Evolutionary conservation across 2,888 invertebrate genomes (phyloP).

Genomic region (Clepsis dumicolana): DNA sequence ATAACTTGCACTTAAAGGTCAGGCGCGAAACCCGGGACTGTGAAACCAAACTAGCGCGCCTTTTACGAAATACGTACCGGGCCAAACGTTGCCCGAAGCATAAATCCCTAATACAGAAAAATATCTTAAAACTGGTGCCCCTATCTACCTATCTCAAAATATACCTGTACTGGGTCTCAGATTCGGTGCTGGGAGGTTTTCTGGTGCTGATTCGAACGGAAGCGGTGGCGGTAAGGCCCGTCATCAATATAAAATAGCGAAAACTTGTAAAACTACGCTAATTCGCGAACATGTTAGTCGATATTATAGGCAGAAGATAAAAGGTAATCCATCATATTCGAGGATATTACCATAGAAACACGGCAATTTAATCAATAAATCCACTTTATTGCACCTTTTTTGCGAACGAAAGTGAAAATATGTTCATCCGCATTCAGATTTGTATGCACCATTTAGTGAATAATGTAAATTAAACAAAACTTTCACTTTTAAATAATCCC

Average conservation of each 20-base stretch:
- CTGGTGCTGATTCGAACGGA: slow-evolving; percentile 77
- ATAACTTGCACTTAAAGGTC: slow-evolving; percentile 80
- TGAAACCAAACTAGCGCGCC: slow-evolving; percentile 58
- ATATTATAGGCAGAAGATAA: slow-evolving; percentile 49
- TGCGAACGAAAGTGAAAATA: slow-evolving; percentile 61
- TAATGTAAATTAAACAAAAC: slow-evolving; percentile 51
- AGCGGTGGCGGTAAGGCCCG: slow-evolving; percentile 81
- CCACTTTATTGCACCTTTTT: slow-evolving; percentile 63
- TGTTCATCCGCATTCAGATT: slow-evolving; percentile 56
- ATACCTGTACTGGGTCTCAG: slow-evolving; percentile 63
- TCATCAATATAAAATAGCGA: slow-evolving; percentile 70
- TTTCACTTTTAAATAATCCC: slow-evolving; percentile 50
- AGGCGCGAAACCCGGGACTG: slow-evolving; percentile 70
- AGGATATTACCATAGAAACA: slow-evolving; percentile 78
- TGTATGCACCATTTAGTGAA: slow-evolving; percentile 62
- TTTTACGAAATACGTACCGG: slow-evolving; percentile 59
- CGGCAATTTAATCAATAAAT: slow-evolving; percentile 75
- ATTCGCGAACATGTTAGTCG: slow-evolving; percentile 26
- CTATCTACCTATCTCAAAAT: slow-evolving; percentile 25
- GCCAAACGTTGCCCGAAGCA: slow-evolving; percentile 23
- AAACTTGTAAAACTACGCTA: slow-evolving; percentile 44
- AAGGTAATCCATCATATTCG: slow-evolving; percentile 53
- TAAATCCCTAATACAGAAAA: slow-evolving; percentile 6
- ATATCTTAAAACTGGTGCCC: slow-evolving; percentile 9
- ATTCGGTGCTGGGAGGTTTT: slow-evolving; percentile 59